phyloP scores from a whole-genome alignment of 2,888 invertebrate species.

The Fragum fragum region DNA sequence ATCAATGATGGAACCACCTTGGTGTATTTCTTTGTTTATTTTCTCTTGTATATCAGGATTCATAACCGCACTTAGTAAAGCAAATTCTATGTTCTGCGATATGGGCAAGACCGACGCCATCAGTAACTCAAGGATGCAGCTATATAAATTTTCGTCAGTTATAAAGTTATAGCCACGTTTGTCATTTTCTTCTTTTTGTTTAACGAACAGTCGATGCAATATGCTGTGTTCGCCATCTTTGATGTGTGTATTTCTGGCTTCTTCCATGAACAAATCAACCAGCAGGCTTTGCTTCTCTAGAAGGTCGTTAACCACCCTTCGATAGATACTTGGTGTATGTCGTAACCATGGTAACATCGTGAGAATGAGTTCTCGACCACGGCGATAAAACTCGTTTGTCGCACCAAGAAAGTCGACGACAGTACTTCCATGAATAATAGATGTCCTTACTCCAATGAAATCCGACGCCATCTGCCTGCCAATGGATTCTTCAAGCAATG shows the following conservation, averaged over 20 bases:
- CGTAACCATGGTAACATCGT: conserved; percentile 29
- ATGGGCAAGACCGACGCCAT: conserved; percentile 18
- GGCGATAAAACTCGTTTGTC: conserved; percentile 11
- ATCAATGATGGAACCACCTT: background rate
- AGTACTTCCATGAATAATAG: background rate
- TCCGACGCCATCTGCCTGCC: conserved; percentile 5
- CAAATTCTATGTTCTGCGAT: conserved; percentile 16
- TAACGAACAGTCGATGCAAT: conserved; percentile 1
- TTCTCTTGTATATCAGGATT: conserved; percentile 16
- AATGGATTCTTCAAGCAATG: background rate
- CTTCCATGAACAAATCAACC: conserved; percentile 10
- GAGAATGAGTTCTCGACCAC: conserved; percentile 12
- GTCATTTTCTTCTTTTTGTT: conserved; percentile 15
- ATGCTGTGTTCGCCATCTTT: conserved; percentile 12
- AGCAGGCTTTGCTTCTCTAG: conserved; percentile 9
- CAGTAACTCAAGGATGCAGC: conserved; percentile 10
- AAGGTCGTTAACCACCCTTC: conserved; percentile 9
- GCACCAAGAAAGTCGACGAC: conserved; percentile 9
- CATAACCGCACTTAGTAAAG: background rate
- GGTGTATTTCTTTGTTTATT: conserved; percentile 12
- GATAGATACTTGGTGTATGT: background rate
- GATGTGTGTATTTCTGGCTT: conserved; percentile 9
- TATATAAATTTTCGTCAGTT: conserved; percentile 22
- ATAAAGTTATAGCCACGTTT: background rate
- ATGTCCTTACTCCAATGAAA: conserved; percentile 6